Conservation (phyloP, 2,113 vertebrate genomes). For the Willisornis vidua region DNA sequence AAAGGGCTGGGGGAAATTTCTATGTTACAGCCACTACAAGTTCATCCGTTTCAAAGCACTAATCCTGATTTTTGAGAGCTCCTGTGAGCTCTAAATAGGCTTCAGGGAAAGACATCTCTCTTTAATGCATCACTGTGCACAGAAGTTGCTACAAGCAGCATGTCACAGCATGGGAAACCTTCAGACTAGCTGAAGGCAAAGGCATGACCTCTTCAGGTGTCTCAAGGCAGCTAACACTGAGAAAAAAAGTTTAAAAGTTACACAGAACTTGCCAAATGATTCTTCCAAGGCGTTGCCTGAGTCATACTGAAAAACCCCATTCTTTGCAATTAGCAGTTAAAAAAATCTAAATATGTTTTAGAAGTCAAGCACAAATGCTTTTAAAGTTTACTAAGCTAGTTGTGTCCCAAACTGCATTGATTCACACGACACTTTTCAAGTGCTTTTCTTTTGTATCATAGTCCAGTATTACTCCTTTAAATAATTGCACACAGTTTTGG, state of each 20-base stretch:
- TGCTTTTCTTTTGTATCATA: neutral
- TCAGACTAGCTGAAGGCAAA: neutral
- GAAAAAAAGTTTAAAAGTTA: neutral
- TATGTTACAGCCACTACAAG: fast-evolving
- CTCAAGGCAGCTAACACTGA: neutral
- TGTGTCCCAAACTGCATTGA: neutral
- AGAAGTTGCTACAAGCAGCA: neutral
- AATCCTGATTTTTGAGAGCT: neutral
- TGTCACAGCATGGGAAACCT: neutral
- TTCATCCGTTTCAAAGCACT: neutral
- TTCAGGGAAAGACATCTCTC: neutral
- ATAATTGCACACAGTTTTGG: neutral
- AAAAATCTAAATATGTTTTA: neutral
- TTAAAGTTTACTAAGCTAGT: neutral
- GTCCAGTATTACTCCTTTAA: neutral
- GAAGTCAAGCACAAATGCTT: neutral
- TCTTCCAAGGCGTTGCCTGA: neutral
- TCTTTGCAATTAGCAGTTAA: neutral
- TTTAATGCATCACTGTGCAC: neutral
- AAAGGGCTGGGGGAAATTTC: neutral
- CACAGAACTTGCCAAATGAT: neutral
- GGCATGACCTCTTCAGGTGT: neutral
- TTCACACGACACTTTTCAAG: neutral
- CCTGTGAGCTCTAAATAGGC: neutral
- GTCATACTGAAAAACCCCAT: neutral